Conservation (phyloP, 2,888 invertebrate genomes). For the Eupithecia tripunctaria region DNA sequence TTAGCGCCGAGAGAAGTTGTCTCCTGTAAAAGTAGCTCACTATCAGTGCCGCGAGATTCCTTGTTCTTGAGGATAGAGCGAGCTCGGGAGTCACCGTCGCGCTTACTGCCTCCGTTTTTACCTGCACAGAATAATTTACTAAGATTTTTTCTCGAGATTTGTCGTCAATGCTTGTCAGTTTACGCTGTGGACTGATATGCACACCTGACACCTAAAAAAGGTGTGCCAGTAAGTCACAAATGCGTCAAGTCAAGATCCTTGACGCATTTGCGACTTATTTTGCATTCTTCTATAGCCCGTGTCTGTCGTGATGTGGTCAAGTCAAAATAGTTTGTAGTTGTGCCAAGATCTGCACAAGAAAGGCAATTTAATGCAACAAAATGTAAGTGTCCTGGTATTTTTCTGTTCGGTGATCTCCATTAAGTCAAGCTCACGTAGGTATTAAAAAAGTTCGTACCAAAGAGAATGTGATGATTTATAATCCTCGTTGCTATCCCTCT, state of each 20-base stretch:
- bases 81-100: constrained; percentile 77
- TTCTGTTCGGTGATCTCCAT: not conserved
- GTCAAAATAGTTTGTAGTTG: not conserved
- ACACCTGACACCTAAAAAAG: not conserved
- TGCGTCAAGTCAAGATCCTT: not conserved
- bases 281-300: not conserved
- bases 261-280: not conserved
- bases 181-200: not conserved
- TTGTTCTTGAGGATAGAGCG: constrained; percentile 83
- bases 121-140: constrained; percentile 54
- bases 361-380: not conserved
- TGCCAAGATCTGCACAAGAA: not conserved
- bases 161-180: not conserved
- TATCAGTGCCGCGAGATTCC: constrained; percentile 82
- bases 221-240: not conserved
- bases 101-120: constrained; percentile 81
- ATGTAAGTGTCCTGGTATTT: not conserved
- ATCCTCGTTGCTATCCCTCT: constrained; percentile 83
- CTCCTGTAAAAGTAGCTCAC: constrained; percentile 80
- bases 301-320: not conserved
- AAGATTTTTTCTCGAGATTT: not conserved
- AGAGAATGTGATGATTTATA: constrained; percentile 83
- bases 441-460: constrained; percentile 60
- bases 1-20: constrained; percentile 80
- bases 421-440: not conserved